Evolutionary conservation across 2,797 vertebrate genomes (phyloP), one percentile per base, ranked within the genome.

Genomic region (Pangasius mekongensis): DNA sequence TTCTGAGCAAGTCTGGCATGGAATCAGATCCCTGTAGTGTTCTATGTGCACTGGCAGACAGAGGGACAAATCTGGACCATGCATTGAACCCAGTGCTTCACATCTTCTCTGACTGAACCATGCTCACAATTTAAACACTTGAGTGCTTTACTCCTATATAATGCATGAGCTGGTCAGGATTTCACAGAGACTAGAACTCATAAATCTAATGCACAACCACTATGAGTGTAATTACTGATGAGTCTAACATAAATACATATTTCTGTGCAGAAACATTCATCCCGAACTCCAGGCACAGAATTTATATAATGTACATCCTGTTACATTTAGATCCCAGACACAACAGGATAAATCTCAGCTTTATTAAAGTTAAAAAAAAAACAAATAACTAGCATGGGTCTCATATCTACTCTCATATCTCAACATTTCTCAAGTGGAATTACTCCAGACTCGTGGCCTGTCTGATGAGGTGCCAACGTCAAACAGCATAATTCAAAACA

Each of bases 401-500:
- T 80, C 60, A 67, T 66, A 78, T 78, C n/a, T 52, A 52, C n/a
- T 39, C 22, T 33, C n/a, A 80, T 87, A 67, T 67, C 76, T 54
- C 71, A 85, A 54, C 8, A 27, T 58, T 85, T 39, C 58, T 77
- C 9, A 22, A 43, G 33, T 66, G 80, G 71, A 77, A 67, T 11
- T 77, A 36, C 3, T 77, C 71, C 52, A 84, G 62, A 87, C 73
- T 62, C 27, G 2, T 39, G 58, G 33, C 49, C 58, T 33, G 74
- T 83, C 67, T 83, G 84, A 82, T 84, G 78, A 86, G 20, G 78
- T 83, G 47, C 85, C 88, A 83, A 56, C 9, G 33, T 27, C 18
- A 74, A 86, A 67, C 71, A 39, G 67, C 60, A 47, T 84, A 62
- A 89, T 87, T 86, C 74, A 62, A 84, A 89, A 80, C 82, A 87